These are phyloP conservation scores for Campoplex nolae DNA, from an alignment of 2,888 invertebrate species.

Conservation along the genomic window DNA sequence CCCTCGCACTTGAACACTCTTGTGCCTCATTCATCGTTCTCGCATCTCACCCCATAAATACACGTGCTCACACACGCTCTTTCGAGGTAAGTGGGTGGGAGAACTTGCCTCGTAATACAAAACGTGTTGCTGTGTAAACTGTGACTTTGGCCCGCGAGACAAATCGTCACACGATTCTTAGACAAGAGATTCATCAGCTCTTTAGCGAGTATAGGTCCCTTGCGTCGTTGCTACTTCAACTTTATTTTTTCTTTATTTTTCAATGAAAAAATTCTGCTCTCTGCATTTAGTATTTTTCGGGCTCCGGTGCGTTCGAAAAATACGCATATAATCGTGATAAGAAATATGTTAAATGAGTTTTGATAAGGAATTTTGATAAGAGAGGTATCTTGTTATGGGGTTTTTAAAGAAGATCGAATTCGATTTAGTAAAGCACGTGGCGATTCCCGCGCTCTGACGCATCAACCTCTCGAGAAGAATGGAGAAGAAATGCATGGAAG, in stretches of 20 bases:
- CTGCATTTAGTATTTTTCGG: neutral
- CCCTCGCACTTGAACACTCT: constrained; percentile 61
- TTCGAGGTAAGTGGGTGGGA: constrained; percentile 57
- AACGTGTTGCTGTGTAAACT: too few species aligned
- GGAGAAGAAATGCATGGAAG: constrained; percentile 3
- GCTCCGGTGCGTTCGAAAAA: neutral
- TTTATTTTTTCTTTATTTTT: too few species aligned
- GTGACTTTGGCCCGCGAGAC: too few species aligned
- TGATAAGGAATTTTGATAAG: neutral
- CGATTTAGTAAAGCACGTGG: constrained; percentile 24
- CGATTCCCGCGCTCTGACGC: constrained; percentile 50
- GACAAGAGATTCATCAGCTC: too few species aligned
- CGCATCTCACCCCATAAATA: constrained; percentile 15
- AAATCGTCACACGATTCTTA: too few species aligned
- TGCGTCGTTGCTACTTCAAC: too few species aligned
- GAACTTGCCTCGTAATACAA: neutral
- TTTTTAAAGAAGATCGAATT: neutral
- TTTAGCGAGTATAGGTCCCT: too few species aligned
- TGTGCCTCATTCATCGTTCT: constrained; percentile 58
- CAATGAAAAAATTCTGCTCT: too few species aligned
- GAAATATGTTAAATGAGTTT: neutral
- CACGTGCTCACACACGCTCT: constrained; percentile 41
- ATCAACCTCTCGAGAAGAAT: constrained; percentile 17
- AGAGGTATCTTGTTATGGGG: neutral
- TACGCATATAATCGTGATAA: neutral